Evolutionary conservation across 2,113 vertebrate species (phyloP), one percentile per base, ranked within the genome.

Genomic region (Fukomys damarensis): DNA sequence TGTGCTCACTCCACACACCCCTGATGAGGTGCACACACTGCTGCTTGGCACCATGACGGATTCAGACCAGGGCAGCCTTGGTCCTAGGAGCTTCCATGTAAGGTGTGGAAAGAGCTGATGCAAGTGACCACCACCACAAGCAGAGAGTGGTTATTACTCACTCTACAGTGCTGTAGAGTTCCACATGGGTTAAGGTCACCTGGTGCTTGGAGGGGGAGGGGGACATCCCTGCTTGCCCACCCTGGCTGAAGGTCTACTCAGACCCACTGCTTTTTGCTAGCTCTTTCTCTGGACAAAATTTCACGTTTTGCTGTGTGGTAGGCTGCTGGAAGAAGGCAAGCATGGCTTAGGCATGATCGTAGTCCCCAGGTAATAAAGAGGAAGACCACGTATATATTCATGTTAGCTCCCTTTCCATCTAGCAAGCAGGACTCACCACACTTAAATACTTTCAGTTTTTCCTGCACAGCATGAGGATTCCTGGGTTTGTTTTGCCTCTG

Each of bases 401-500:
- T 74, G 56, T 26, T 2, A 4, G 28, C n/a, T 35, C 22, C 28
- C 72, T n/a, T 70, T 68, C 83, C 87, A 30, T 56, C 92, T 3
- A n/a, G 82, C 86, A 87, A 84, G 91, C 87, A 4, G 79, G 88
- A 58, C 72, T 79, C 68, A 1, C 86, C 94, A 52, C 77, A 49
- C 46, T 86, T 92, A 96, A 84, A 74, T 80, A 63, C 92, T 94
- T 91, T 43, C 92, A 63, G 32, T 96, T 97, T 93, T 80, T 72
- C 72, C 84, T 59, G 56, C 97, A 91, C 56, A 84, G 95, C 79
- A 17, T 74, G 96, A 91, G 86, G 82, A 86, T 68, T 83, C 58
- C 92, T 66, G 49, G n/a, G 46, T 93, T 88, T 91, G 83, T 97
- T 97, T 96, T 89, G 89, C 89, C 58, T 58, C 86, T 85, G 86